A percentile compares a stretch with the other conserved stretches of the same genome.
Conservation (phyloP, 2,797 vertebrate genomes). For the Lepilemur ruficaudatus region DNA sequence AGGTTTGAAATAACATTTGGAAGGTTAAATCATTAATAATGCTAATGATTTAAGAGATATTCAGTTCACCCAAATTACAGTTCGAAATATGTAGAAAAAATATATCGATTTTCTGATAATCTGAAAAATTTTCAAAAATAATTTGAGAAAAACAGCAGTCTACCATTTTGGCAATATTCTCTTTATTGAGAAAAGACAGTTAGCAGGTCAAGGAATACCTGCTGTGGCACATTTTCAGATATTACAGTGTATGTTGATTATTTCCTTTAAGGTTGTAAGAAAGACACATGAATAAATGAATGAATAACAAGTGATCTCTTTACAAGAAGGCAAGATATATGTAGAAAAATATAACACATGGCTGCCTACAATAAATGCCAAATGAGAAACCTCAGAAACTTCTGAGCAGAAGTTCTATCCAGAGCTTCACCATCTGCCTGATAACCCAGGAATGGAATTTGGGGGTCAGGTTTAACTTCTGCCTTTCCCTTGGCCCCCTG, state of each 20-base stretch:
- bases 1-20: constrained; percentile 33
- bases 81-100: constrained; percentile 1
- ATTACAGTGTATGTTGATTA: neutral
- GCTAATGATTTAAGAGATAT: neutral
- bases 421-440: neutral
- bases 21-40: constrained; percentile 4
- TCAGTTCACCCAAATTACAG: constrained; percentile 30
- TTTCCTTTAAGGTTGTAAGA: neutral
- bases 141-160: neutral
- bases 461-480: neutral
- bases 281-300: neutral
- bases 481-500: neutral
- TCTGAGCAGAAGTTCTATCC: neutral
- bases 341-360: neutral
- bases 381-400: neutral
- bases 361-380: neutral
- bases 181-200: neutral
- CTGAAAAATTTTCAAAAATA: neutral
- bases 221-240: neutral
- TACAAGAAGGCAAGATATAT: neutral
- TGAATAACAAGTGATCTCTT: neutral
- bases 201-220: neutral
- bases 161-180: neutral
- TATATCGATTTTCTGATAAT: neutral
- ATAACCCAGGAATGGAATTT: neutral